Conservation (phyloP, 2,888 invertebrate genomes). For the Clivina fossor region DNA sequence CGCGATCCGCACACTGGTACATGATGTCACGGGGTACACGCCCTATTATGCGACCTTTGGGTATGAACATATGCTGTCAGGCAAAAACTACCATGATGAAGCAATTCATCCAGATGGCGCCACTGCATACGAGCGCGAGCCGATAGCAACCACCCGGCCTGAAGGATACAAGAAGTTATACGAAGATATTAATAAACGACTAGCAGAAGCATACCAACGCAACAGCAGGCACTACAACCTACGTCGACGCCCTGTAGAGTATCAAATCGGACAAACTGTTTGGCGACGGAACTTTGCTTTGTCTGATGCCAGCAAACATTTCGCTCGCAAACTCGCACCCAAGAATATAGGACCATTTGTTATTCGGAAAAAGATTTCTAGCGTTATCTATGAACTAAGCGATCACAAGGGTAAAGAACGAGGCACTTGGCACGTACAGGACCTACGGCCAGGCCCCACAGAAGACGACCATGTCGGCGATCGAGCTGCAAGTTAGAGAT, state of each 20-base stretch:
- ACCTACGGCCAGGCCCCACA: slow-evolving; percentile 26
- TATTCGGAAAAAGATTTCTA: background rate
- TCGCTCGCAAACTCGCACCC: slow-evolving; percentile 33
- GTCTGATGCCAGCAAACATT: slow-evolving; percentile 25
- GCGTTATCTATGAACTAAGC: background rate
- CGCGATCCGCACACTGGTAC: slow-evolving; percentile 40
- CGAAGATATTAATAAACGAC: background rate
- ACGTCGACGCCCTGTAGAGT: background rate
- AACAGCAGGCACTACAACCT: background rate
- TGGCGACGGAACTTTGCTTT: slow-evolving; percentile 12
- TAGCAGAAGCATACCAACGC: background rate
- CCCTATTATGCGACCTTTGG: slow-evolving; percentile 39
- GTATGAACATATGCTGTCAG: slow-evolving; percentile 35
- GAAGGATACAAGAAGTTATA: background rate
- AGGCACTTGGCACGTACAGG: slow-evolving; percentile 12
- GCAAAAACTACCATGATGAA: background rate
- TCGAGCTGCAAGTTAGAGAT: background rate
- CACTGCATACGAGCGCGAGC: slow-evolving; percentile 1
- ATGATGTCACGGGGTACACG: slow-evolving; percentile 38
- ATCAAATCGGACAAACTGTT: background rate
- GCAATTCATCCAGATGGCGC: background rate
- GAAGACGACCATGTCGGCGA: background rate
- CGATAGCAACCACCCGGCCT: background rate
- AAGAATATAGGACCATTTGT: slow-evolving; percentile 35
- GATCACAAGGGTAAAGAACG: slow-evolving; percentile 6